Percentiles rank a stretch among this genome's conserved stretches.
Conservation (phyloP, 1,140 invertebrate genomes). For the Sesamia nonagrioides region DNA sequence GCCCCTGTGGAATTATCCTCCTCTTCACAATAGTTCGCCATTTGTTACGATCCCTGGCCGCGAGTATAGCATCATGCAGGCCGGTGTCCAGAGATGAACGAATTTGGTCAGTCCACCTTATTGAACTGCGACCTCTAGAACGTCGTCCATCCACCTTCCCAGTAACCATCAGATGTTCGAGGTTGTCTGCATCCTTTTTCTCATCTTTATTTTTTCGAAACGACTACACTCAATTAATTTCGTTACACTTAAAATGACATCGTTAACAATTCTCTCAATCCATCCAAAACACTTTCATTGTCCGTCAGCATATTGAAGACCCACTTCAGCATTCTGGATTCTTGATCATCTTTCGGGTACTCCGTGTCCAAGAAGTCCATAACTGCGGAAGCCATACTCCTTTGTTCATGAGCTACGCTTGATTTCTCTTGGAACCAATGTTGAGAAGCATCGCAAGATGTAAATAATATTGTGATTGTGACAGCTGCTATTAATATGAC, state of each 20-base stretch:
- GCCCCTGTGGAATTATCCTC: too few species aligned
- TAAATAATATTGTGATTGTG: neutral
- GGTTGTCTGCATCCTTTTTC: too few species aligned
- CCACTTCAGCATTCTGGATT: constrained; percentile 71
- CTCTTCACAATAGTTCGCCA: too few species aligned
- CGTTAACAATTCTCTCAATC: constrained; percentile 44
- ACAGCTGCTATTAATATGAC: neutral
- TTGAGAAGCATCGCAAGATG: neutral
- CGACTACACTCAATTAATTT: too few species aligned
- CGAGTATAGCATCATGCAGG: too few species aligned
- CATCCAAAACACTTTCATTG: constrained; percentile 49
- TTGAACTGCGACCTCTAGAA: too few species aligned
- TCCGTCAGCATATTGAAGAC: constrained; percentile 69
- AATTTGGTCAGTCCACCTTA: too few species aligned
- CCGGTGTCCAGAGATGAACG: too few species aligned
- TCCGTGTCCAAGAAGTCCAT: constrained; percentile 69
- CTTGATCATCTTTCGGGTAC: constrained; percentile 75
- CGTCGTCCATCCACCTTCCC: too few species aligned
- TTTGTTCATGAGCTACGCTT: constrained; percentile 39
- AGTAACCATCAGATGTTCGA: too few species aligned
- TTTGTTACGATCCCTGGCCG: too few species aligned
- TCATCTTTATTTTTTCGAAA: too few species aligned
- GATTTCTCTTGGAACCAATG: constrained; percentile 7
- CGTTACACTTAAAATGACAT: neutral
- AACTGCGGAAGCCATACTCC: constrained; percentile 69